phyloP scores from a whole-genome alignment of 2,888 invertebrate species.

The Laothoe populi region DNA sequence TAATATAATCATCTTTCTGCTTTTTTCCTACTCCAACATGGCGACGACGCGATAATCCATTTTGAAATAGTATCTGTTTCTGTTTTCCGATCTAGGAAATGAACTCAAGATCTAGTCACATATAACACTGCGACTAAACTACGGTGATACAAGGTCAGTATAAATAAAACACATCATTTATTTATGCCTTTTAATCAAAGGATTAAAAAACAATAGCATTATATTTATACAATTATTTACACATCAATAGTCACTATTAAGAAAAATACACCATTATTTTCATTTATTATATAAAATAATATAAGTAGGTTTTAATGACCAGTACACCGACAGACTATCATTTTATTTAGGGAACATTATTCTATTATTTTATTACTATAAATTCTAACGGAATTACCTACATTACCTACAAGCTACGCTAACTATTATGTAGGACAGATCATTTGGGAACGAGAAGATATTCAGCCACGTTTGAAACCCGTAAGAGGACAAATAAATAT shows the following conservation, averaged over 20 bases:
- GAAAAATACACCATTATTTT: conserved; percentile 4
- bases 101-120: no score
- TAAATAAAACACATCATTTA: conserved; percentile 32
- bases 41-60: no score
- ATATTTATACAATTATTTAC: conserved; percentile 23
- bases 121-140: no score
- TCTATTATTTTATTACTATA: conserved; percentile 1
- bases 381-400: background rate
- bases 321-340: conserved; percentile 4
- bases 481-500: background rate
- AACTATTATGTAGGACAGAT: conserved; percentile 10
- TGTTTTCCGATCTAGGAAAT: no score
- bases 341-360: no score
- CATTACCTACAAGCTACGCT: background rate
- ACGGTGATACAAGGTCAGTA: no score
- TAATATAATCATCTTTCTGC: no score
- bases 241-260: conserved; percentile 1
- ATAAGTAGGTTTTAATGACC: background rate
- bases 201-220: conserved; percentile 2
- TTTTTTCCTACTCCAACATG: no score
- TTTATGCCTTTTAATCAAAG: conserved; percentile 22
- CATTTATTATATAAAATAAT: background rate
- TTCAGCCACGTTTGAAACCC: no score
- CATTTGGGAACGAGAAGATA: background rate
- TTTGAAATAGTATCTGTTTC: no score